Evolutionary conservation across 2,888 invertebrate species (phyloP), one percentile per base, ranked within the genome.

Genomic region (Hedya salicella): DNA sequence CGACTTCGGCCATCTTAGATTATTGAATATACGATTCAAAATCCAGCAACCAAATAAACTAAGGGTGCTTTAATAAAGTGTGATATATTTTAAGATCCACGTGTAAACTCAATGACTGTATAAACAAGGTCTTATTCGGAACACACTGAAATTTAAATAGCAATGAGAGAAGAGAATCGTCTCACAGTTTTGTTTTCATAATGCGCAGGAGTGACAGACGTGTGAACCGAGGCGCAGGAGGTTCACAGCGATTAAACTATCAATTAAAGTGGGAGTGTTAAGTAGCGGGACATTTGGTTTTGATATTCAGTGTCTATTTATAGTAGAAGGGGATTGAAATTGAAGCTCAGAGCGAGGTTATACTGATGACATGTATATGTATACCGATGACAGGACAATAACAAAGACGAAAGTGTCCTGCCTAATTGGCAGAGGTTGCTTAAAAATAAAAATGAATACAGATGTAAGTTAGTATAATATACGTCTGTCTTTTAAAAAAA

Each of bases 151-250:
- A 25, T 49, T n/a, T 3, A 30, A 30, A n/a, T 30, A 16, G 4
- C 13, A 32, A 17, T 44, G 21, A 44, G n/a, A n/a, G n/a, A 56
- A 25, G 30, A 19, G 8, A 19, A 30, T 21, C 25, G n/a, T 30
- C 50, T 52, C 36, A 32, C 44, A 57, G 56, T 57, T 57, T 57
- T 57, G 44, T 57, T 57, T 46, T 57, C 57, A 44, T 44, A 19
- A 8, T 25, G 25, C 42, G n/a, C 30, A 42, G 36, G 75, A 87
- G 79, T 87, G 90, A 90, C 87, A 82, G 85, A 87, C 89, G 87
- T 90, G 90, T 87, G 90, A 90, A 90, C 88, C 71, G 69, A 68
- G 72, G 76, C 79, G 78, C 74, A 78, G 75, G 73, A 70, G 82
- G 84, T 89, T 90, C 89, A 89, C 89, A 89, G 74, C 68, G 76